phyloP scores from a whole-genome alignment of 1,140 invertebrate species.

The Macrobrachium nipponense region DNA sequence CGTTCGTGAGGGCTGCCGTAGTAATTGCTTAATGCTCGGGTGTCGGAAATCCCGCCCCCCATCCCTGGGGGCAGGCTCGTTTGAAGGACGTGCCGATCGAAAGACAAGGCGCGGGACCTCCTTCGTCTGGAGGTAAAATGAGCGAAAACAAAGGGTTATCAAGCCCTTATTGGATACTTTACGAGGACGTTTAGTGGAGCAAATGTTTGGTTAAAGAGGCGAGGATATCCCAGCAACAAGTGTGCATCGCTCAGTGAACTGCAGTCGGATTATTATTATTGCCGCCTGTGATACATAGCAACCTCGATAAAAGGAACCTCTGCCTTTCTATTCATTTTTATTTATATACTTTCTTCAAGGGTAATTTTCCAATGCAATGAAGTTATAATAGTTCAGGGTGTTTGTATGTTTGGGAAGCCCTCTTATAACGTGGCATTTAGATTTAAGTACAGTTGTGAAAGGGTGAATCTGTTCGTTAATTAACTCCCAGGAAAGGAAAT shows the following conservation, averaged over 20 bases:
- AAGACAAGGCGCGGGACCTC: background rate
- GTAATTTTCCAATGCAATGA: background rate
- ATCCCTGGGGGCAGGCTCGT: background rate
- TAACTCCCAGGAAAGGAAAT: no score
- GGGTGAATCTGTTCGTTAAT: no score
- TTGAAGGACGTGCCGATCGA: background rate
- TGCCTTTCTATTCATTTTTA: background rate
- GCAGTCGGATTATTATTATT: constrained; percentile 32
- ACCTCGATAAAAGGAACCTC: constrained; percentile 43
- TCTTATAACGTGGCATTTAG: no score
- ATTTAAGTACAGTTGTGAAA: no score
- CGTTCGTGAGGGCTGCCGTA: background rate
- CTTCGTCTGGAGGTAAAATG: constrained; percentile 35
- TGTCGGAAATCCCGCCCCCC: background rate
- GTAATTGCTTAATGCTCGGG: background rate
- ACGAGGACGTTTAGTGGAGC: constrained; percentile 56
- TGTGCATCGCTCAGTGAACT: constrained; percentile 55
- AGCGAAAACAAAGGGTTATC: constrained; percentile 59
- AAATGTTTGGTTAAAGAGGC: constrained; percentile 57
- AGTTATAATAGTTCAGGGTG: no score
- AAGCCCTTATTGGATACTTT: constrained; percentile 61
- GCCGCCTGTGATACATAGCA: constrained; percentile 48
- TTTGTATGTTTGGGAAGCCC: no score
- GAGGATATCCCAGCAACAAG: constrained; percentile 58
- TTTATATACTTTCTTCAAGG: background rate